Conservation (phyloP, 2,113 vertebrate genomes). For the Telmatochromis brichardi region DNA sequence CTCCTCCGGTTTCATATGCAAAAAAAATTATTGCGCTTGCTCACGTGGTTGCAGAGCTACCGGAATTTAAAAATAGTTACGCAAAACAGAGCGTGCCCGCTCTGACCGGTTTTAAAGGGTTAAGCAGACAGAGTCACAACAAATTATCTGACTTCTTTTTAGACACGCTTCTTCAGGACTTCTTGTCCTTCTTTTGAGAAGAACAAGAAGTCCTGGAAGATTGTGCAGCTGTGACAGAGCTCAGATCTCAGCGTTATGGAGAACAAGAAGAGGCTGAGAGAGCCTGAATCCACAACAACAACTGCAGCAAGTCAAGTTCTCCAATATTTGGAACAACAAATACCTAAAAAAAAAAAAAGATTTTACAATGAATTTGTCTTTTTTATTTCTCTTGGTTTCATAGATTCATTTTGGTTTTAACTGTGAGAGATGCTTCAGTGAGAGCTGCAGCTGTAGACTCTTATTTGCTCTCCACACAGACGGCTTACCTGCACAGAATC, state of each 20-base stretch:
- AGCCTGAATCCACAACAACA: neutral
- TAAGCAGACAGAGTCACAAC: neutral
- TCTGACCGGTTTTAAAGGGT: too few relatives aligned
- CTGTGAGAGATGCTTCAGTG: fast-evolving
- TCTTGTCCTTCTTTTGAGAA: neutral
- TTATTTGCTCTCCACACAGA: neutral
- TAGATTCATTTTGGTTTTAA: neutral
- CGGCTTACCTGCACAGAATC: neutral
- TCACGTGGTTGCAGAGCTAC: too few relatives aligned
- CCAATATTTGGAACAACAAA: neutral
- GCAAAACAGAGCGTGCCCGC: too few relatives aligned
- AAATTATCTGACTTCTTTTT: fast-evolving
- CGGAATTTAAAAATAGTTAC: too few relatives aligned
- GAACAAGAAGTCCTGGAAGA: neutral
- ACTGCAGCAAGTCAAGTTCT: neutral
- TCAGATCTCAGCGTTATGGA: neutral
- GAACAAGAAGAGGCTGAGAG: neutral
- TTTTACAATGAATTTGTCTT: neutral
- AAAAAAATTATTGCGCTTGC: too few relatives aligned
- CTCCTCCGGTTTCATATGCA: too few relatives aligned
- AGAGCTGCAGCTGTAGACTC: neutral
- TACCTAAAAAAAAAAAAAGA: neutral
- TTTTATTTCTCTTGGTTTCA: fast-evolving
- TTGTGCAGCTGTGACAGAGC: neutral
- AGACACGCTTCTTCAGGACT: neutral